Percentiles rank a stretch among this genome's conserved stretches.
Evolutionary conservation across 2,113 vertebrate species (phyloP).

Genomic region (Mormyrus lacerda): DNA sequence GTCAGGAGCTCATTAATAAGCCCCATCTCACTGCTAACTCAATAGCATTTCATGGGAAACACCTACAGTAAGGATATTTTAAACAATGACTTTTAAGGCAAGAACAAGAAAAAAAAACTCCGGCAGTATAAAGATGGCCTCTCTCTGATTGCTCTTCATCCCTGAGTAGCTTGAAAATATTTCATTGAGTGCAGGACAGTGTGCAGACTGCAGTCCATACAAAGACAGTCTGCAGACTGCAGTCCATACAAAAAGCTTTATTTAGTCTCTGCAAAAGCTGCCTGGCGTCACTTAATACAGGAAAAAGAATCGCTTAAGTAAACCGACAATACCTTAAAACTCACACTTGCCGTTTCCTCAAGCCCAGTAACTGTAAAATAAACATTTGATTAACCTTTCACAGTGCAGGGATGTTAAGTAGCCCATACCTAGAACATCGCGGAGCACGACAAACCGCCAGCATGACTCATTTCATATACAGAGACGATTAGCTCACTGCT

Average conservation of each 20-base stretch:
- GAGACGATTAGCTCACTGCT: background rate
- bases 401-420: slow-evolving; percentile 11
- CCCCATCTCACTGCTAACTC: slow-evolving; percentile 28
- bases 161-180: slow-evolving; percentile 39
- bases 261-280: slow-evolving; percentile 48
- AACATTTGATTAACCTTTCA: slow-evolving; percentile 29
- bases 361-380: slow-evolving; percentile 46
- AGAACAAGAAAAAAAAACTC: slow-evolving; percentile 29
- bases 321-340: slow-evolving; percentile 48
- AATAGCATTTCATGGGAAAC: slow-evolving; percentile 50
- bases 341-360: slow-evolving; percentile 52
- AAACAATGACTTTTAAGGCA: slow-evolving; percentile 62
- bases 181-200: slow-evolving; percentile 46
- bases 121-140: slow-evolving; percentile 5
- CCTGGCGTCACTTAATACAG: slow-evolving; percentile 60
- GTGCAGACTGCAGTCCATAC: slow-evolving; percentile 41
- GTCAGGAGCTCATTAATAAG: slow-evolving; percentile 43
- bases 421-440: background rate
- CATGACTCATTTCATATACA: background rate
- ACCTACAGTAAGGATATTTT: slow-evolving; percentile 35
- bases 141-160: slow-evolving; percentile 32
- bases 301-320: slow-evolving; percentile 34
- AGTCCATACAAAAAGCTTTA: slow-evolving; percentile 45
- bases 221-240: slow-evolving; percentile 44
- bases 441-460: background rate